Percentiles rank a stretch among this genome's conserved stretches.
phyloP scores from a whole-genome alignment of 2,113 vertebrate species.

The Cavia porcellus region DNA sequence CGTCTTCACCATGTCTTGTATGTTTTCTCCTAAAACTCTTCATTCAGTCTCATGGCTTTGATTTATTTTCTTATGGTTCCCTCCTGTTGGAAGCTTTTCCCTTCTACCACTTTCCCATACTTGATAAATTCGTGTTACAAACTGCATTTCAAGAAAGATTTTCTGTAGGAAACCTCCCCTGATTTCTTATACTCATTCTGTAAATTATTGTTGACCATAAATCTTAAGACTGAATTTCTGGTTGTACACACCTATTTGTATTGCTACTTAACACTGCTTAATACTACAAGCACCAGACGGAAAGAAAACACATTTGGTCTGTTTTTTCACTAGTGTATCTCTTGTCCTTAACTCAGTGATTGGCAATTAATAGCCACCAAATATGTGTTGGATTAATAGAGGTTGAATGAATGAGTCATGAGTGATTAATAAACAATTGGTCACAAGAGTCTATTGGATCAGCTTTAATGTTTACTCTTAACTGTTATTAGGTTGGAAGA shows the following conservation, averaged over 20 bases:
- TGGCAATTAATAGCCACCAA: not conserved
- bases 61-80: not conserved
- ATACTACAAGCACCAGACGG: not conserved
- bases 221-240: not conserved
- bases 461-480: not conserved
- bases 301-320: not conserved
- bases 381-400: not conserved
- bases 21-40: not conserved
- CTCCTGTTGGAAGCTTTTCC: not conserved
- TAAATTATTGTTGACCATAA: not conserved
- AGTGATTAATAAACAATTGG: constrained; percentile 10
- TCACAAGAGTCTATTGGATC: not conserved
- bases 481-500: not conserved
- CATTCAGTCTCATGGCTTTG: not conserved
- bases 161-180: not conserved
- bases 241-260: not conserved
- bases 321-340: not conserved
- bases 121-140: not conserved
- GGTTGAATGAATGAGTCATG: not conserved
- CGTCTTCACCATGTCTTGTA: not conserved
- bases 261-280: not conserved
- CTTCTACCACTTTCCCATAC: not conserved
- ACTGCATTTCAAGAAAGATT: not conserved
- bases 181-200: not conserved
- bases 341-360: not conserved